Conservation (phyloP, 2,888 invertebrate species). For the Epsilonema sp. region DNA sequence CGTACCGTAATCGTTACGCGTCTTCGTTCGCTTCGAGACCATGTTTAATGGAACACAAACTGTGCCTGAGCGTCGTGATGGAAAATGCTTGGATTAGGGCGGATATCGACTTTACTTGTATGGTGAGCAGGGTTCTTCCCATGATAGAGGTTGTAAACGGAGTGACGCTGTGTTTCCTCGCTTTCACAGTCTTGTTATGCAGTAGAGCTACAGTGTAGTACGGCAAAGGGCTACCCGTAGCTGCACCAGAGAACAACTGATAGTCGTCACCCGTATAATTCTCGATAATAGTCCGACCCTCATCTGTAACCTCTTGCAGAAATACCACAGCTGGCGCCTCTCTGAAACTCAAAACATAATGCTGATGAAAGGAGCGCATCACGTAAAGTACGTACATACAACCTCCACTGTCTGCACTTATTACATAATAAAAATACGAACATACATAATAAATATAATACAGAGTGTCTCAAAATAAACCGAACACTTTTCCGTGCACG, state of each 20-base stretch:
- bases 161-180: constrained; percentile 32
- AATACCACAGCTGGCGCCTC: constrained; percentile 40
- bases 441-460: no score
- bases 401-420: no score
- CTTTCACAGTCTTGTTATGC: constrained; percentile 29
- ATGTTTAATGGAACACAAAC: no score
- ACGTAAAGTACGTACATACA: no score
- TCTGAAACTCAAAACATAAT: constrained; percentile 30
- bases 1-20: neutral
- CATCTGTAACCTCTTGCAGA: constrained; percentile 40
- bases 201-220: constrained; percentile 37
- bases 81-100: no score
- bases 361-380: no score
- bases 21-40: no score
- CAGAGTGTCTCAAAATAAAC: no score
- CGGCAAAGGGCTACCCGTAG: constrained; percentile 11
- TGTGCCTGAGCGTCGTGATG: no score
- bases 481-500: no score
- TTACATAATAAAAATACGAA: no score
- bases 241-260: constrained; percentile 29
- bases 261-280: constrained; percentile 30
- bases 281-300: constrained; percentile 32
- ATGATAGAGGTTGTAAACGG: constrained; percentile 36
- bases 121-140: constrained; percentile 37
- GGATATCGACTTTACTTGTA: constrained; percentile 30